A percentile compares a stretch with the other conserved stretches of the same genome.
phyloP scores from a whole-genome alignment of 2,797 vertebrate genomes.

The Dipus sagitta region DNA sequence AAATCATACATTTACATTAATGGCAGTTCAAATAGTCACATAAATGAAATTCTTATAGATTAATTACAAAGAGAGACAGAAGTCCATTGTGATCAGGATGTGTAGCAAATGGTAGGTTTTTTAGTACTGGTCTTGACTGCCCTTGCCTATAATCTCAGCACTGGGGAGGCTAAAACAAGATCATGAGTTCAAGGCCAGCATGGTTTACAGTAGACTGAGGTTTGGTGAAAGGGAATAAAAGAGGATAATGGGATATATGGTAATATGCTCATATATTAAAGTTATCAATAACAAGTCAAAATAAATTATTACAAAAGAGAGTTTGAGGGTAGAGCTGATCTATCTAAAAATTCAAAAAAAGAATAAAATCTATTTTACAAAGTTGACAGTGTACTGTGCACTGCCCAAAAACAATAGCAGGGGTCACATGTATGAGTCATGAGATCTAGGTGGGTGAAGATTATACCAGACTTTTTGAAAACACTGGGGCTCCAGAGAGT shows the following conservation, averaged over 20 bases:
- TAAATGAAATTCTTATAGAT: background rate
- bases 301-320: too few species aligned
- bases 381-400: background rate
- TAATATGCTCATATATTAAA: too few species aligned
- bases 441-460: background rate
- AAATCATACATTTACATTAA: background rate
- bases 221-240: too few species aligned
- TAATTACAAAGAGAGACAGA: background rate
- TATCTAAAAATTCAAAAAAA: background rate
- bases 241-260: too few species aligned
- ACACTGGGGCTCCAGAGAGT: background rate
- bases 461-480: conserved; percentile 6
- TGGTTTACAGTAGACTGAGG: background rate
- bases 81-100: background rate
- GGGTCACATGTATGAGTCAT: background rate
- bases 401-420: background rate
- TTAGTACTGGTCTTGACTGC: background rate
- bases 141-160: too few species aligned
- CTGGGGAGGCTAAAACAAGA: background rate
- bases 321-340: too few species aligned
- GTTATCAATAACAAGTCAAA: too few species aligned
- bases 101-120: background rate
- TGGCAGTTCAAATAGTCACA: background rate
- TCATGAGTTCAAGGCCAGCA: background rate
- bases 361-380: background rate